Conservation (phyloP, 2,113 vertebrate genomes). For the Dicaeum eximium region DNA sequence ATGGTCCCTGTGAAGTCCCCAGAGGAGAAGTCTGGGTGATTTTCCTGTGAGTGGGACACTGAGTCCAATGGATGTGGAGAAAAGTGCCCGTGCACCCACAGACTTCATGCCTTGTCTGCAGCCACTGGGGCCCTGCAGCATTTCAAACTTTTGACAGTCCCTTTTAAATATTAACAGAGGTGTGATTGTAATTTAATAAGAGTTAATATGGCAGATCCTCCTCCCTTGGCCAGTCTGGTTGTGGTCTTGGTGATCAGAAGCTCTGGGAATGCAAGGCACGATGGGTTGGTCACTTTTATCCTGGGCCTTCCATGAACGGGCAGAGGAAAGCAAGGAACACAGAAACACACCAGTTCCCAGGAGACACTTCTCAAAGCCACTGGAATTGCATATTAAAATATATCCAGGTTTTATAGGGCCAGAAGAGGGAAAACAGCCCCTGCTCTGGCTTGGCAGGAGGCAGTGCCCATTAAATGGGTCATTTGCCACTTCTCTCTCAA, state of each 20-base stretch:
- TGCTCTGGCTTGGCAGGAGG: not conserved
- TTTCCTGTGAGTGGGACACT: not conserved
- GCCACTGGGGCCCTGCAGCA: not conserved
- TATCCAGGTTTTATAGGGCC: not conserved
- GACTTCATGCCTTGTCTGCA: not conserved
- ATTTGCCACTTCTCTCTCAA: not conserved
- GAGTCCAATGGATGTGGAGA: not conserved
- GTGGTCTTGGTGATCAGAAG: not conserved
- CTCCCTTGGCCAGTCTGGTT: not conserved
- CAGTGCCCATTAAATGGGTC: not conserved
- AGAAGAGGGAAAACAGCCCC: not conserved
- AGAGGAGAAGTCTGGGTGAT: not conserved
- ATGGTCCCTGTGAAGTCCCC: not conserved
- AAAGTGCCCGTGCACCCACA: accelerated
- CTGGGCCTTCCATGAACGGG: not conserved
- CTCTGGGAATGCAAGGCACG: not conserved
- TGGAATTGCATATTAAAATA: not conserved
- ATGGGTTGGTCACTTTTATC: not conserved
- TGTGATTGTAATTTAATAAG: not conserved
- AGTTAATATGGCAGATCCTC: not conserved
- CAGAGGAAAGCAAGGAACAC: not conserved
- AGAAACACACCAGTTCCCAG: not conserved
- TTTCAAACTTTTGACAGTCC: not conserved
- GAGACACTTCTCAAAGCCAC: not conserved
- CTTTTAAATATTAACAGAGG: not conserved